phyloP scores from a whole-genome alignment of 2,888 invertebrate species.

The Timema podura region DNA sequence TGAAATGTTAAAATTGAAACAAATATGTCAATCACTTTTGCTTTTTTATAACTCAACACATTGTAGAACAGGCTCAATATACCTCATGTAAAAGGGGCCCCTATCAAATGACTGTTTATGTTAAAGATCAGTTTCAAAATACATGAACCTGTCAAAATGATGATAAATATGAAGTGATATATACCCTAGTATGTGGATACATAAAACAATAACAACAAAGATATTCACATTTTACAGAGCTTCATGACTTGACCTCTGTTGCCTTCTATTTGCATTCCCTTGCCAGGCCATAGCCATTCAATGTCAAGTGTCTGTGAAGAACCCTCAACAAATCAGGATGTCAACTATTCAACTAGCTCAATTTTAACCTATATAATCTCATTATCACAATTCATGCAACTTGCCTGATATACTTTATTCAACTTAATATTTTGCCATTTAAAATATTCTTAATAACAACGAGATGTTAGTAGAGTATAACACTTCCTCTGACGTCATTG shows the following conservation, averaged over 20 bases:
- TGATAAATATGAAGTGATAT: no score
- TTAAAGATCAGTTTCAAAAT: no score
- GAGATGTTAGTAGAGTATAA: conserved; percentile 29
- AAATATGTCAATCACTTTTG: no score
- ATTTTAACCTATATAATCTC: neutral
- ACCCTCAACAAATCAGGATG: no score
- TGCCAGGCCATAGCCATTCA: conserved; percentile 4
- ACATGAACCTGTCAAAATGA: no score
- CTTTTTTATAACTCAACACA: no score
- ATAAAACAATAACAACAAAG: neutral
- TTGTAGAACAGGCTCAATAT: no score
- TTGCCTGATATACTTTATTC: neutral
- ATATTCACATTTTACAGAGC: conserved; percentile 12
- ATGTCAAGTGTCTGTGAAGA: neutral
- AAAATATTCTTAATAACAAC: conserved; percentile 19
- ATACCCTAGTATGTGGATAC: neutral
- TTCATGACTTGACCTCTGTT: conserved; percentile 29
- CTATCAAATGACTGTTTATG: no score
- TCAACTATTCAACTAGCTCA: neutral
- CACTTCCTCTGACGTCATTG: conserved; percentile 34
- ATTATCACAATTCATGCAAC: neutral
- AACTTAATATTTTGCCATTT: no score
- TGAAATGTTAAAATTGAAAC: no score
- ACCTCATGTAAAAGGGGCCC: no score
- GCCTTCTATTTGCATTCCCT: conserved; percentile 28